Conservation (phyloP, 2,888 invertebrate genomes). For the Clanis bilineata region DNA sequence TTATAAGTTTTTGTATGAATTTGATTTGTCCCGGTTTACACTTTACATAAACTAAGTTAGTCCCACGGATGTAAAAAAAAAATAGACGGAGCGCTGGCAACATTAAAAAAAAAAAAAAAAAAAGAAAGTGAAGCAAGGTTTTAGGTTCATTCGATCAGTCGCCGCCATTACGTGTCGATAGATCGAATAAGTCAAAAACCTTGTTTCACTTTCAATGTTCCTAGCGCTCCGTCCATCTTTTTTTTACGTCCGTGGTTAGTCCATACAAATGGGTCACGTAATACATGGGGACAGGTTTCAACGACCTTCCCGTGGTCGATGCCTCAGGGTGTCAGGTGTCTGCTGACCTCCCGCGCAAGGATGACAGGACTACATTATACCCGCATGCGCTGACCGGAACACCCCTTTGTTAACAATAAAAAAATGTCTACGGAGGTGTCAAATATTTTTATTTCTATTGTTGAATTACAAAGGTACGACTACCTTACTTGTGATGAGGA, state of each 20-base stretch:
- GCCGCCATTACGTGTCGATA: no score
- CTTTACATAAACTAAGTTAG: not conserved
- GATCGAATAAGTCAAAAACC: no score
- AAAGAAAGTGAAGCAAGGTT: not conserved
- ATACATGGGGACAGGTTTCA: slow-evolving; percentile 14
- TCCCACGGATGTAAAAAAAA: no score
- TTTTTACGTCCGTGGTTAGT: no score
- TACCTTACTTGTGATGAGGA: no score
- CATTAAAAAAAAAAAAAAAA: no score
- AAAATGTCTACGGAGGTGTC: slow-evolving; percentile 9
- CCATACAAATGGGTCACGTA: slow-evolving; percentile 25
- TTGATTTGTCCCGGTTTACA: not conserved
- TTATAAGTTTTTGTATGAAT: not conserved
- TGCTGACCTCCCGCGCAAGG: slow-evolving; percentile 44
- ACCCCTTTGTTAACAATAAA: slow-evolving; percentile 14
- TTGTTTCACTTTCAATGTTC: no score
- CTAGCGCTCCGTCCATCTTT: no score
- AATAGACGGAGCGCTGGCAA: no score
- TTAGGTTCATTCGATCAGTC: no score
- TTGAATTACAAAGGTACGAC: not conserved
- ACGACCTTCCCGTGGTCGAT: slow-evolving; percentile 45
- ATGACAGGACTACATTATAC: slow-evolving; percentile 39
- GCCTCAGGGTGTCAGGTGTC: slow-evolving; percentile 53
- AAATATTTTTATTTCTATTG: not conserved
- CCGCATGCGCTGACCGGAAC: slow-evolving; percentile 27